Conservation (phyloP, 2,888 invertebrate genomes). For the Priocnemis perturbator region DNA sequence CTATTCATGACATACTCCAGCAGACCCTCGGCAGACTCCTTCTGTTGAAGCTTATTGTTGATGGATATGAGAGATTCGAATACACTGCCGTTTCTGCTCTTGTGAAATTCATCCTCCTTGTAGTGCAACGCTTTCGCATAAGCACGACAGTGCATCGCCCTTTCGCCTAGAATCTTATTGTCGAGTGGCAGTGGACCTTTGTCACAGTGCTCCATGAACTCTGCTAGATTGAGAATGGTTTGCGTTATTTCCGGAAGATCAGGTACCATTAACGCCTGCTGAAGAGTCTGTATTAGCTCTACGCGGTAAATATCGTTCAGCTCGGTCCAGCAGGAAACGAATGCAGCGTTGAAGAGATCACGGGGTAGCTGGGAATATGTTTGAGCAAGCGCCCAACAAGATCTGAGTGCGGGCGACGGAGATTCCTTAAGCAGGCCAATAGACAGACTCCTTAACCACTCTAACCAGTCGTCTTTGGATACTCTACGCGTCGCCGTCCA, state of each 20-base stretch:
- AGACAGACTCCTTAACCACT: constrained; percentile 95
- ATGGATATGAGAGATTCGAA: constrained; percentile 96
- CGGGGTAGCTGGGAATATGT: constrained; percentile 96
- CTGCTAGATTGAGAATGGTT: constrained; percentile 96
- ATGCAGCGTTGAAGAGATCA: constrained; percentile 98
- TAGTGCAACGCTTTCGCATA: constrained; percentile 92
- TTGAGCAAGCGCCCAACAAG: constrained; percentile 94
- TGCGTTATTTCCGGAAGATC: constrained; percentile 97
- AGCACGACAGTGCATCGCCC: constrained; percentile 94
- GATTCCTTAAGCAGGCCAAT: constrained; percentile 96
- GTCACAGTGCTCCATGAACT: constrained; percentile 99
- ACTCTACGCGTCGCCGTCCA: constrained; percentile 95
- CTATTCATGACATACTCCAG: constrained; percentile 90
- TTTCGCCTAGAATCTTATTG: constrained; percentile 89
- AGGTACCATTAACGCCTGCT: constrained; percentile 93
- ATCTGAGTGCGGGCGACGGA: constrained; percentile 94
- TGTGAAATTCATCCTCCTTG: constrained; percentile 95
- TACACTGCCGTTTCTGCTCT: constrained; percentile 88
- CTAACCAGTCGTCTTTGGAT: constrained; percentile 99
- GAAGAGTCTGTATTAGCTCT: constrained; percentile 90
- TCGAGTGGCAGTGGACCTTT: constrained; percentile 95
- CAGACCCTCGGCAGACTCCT: constrained; percentile 97
- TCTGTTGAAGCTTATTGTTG: constrained; percentile 98
- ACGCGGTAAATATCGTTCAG: constrained; percentile 87
- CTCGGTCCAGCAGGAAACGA: constrained; percentile 99